Conservation (phyloP, 2,113 vertebrate genomes). For the Monopterus albus region DNA sequence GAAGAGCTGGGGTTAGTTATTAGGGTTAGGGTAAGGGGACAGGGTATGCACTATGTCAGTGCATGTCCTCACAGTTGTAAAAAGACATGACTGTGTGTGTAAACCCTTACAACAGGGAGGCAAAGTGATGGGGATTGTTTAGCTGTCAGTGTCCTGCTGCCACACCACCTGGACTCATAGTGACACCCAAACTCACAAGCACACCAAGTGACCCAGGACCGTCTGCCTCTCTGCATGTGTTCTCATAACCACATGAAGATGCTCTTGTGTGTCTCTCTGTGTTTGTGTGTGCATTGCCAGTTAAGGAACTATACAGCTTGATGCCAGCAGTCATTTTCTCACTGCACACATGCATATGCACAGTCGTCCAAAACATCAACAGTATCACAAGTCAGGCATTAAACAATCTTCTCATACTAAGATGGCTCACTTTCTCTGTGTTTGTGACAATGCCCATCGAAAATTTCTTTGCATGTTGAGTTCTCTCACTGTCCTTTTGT, state of each 20-base stretch:
- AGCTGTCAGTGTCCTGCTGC: slow-evolving; percentile 74
- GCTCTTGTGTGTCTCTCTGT: slow-evolving; percentile 5
- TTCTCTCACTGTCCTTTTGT: slow-evolving; percentile 60
- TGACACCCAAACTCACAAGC: slow-evolving; percentile 66
- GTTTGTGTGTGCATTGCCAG: slow-evolving; percentile 22
- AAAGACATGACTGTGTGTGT: too few relatives aligned
- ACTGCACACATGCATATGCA: slow-evolving; percentile 25
- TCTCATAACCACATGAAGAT: slow-evolving; percentile 46
- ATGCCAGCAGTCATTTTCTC: slow-evolving; percentile 68
- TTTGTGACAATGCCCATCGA: slow-evolving; percentile 72
- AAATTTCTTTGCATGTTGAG: slow-evolving; percentile 74
- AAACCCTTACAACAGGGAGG: too few relatives aligned
- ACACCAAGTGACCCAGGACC: slow-evolving; percentile 73
- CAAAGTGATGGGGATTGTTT: slow-evolving; percentile 66
- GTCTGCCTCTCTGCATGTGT: slow-evolving; percentile 51
- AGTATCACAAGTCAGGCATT: slow-evolving; percentile 60
- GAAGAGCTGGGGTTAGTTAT: too few relatives aligned
- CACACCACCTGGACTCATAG: slow-evolving; percentile 73
- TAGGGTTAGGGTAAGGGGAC: too few relatives aligned
- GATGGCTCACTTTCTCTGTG: slow-evolving; percentile 66
- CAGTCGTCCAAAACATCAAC: slow-evolving; percentile 53
- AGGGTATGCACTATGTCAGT: too few relatives aligned
- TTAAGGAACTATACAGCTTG: slow-evolving; percentile 42
- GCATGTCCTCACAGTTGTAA: too few relatives aligned
- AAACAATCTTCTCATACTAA: slow-evolving; percentile 66